phyloP scores from a whole-genome alignment of 2,113 vertebrate genomes.

The Chinchilla lanigera region DNA sequence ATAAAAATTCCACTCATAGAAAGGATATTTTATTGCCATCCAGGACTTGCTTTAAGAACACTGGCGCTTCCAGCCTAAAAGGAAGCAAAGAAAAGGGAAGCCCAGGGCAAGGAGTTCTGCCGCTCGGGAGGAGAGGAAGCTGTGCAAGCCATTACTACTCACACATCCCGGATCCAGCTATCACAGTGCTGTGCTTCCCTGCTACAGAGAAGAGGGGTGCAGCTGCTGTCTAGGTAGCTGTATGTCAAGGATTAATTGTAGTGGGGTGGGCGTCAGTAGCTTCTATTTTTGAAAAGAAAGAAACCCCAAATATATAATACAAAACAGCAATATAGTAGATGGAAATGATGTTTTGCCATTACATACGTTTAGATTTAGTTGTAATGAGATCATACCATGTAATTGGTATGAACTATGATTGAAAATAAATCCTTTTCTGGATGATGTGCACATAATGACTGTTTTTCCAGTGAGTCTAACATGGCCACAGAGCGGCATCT shows the following conservation, averaged over 20 bases:
- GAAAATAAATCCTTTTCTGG: not conserved
- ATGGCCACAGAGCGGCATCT: not conserved
- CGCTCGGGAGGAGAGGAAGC: not conserved
- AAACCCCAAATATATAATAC: not conserved
- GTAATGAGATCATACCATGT: not conserved
- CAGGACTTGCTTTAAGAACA: not conserved
- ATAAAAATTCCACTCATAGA: not conserved
- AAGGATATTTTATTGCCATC: not conserved
- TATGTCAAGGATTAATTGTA: not conserved
- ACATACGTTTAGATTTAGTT: not conserved
- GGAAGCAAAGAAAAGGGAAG: not conserved
- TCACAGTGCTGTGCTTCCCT: not conserved
- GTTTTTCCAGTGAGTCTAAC: not conserved
- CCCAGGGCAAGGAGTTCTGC: fast-evolving
- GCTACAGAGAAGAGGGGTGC: not conserved
- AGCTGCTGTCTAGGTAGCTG: not conserved
- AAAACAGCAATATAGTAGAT: not conserved
- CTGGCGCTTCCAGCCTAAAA: not conserved
- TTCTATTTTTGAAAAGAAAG: not conserved
- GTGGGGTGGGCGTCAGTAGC: not conserved
- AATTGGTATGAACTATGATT: not conserved
- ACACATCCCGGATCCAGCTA: not conserved
- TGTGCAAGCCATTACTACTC: too few relatives aligned
- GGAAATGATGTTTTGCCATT: not conserved
- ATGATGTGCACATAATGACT: not conserved